Percentiles rank a stretch among this genome's conserved stretches.
phyloP scores from a whole-genome alignment of 23 tunicate species.

The Pegea sp. region DNA sequence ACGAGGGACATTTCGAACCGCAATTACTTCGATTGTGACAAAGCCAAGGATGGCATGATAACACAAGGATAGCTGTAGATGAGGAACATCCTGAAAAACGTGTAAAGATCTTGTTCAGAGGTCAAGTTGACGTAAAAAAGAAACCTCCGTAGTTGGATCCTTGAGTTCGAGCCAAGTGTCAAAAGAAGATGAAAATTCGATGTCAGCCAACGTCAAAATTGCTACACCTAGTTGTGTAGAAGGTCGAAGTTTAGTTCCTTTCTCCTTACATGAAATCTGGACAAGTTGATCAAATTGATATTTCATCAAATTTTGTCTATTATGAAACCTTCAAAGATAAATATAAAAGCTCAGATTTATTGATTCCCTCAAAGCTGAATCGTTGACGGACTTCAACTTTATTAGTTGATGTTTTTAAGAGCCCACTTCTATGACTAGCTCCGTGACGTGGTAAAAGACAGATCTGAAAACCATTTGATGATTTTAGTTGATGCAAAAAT shows the following conservation, averaged over 20 bases:
- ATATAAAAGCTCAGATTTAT: slow-evolving; percentile 27
- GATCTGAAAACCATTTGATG: slow-evolving; percentile 38
- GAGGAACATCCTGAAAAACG: slow-evolving; percentile 23
- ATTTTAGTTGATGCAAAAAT: too few species aligned
- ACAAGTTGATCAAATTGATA: not conserved
- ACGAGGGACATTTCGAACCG: slow-evolving; percentile 51
- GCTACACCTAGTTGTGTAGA: slow-evolving; percentile 21
- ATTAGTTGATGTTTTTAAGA: slow-evolving; percentile 9
- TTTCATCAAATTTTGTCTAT: too few species aligned
- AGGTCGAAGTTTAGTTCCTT: slow-evolving; percentile 24
- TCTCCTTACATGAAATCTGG: slow-evolving; percentile 71
- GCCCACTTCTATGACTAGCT: slow-evolving; percentile 37
- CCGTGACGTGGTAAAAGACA: slow-evolving; percentile 42
- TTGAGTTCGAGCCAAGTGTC: slow-evolving; percentile 50
- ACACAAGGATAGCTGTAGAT: slow-evolving; percentile 42
- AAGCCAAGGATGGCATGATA: slow-evolving; percentile 71
- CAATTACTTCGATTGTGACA: slow-evolving; percentile 60
- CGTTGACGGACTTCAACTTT: slow-evolving; percentile 16
- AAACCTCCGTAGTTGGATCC: slow-evolving; percentile 23
- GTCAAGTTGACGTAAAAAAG: not conserved
- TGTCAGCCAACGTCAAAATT: slow-evolving; percentile 29
- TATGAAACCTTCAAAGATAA: slow-evolving; percentile 43
- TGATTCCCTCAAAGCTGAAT: slow-evolving; percentile 24
- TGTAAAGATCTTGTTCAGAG: not conserved
- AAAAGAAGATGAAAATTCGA: slow-evolving; percentile 15